These are phyloP conservation scores for Balanococcus diminutus DNA, from an alignment of 2,888 invertebrate genomes.

Conservation along the genomic window DNA sequence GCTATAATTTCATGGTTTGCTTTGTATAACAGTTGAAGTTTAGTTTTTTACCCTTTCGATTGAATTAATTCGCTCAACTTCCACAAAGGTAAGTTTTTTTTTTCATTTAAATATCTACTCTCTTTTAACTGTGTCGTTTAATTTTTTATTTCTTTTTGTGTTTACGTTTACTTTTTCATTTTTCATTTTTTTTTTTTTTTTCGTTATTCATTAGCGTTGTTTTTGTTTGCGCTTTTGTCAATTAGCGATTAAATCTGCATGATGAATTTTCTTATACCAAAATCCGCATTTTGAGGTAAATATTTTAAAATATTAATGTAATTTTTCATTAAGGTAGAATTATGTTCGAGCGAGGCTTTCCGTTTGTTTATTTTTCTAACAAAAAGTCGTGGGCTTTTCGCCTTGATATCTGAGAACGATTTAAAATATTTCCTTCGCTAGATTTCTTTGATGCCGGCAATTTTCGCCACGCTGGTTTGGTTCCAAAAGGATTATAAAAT, in stretches of 20 bases:
- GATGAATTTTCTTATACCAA: constrained; percentile 21
- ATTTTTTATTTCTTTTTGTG: constrained; percentile 30
- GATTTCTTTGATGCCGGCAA: neutral
- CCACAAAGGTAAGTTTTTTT: constrained; percentile 30
- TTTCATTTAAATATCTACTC: neutral
- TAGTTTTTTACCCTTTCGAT: neutral
- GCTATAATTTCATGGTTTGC: neutral
- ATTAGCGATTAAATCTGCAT: constrained; percentile 44
- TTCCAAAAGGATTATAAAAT: neutral
- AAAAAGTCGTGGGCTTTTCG: neutral
- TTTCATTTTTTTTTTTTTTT: constrained; percentile 19
- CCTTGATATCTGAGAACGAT: neutral
- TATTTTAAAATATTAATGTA: neutral
- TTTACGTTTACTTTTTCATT: too few species aligned
- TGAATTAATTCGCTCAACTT: neutral
- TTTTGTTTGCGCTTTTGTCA: constrained; percentile 52
- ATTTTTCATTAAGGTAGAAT: neutral
- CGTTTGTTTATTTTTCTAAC: neutral
- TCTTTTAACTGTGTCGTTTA: constrained; percentile 43
- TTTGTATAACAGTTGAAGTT: constrained; percentile 13
- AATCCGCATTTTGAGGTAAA: constrained; percentile 15
- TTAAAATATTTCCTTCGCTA: neutral
- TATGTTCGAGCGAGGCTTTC: neutral
- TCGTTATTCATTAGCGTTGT: constrained; percentile 36
- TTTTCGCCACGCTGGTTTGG: neutral